Percentiles rank a stretch among this genome's conserved stretches.
phyloP scores from a whole-genome alignment of 92 coral and sea anemone species.

The Galaxea fascicularis region DNA sequence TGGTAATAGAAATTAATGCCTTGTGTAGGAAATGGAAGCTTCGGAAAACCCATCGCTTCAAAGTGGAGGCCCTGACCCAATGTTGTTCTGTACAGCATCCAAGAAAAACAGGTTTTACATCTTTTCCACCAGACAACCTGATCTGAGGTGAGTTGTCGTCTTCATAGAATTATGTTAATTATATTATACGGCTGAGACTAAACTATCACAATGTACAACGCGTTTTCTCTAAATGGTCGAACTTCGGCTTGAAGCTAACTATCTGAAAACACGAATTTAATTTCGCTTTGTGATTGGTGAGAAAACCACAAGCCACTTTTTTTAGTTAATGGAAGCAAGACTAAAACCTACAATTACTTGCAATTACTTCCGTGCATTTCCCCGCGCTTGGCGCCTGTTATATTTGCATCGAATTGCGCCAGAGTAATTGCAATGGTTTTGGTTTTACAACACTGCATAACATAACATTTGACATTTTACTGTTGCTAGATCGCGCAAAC shows the following conservation, averaged over 20 bases:
- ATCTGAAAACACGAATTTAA: no score
- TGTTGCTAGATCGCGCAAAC: no score
- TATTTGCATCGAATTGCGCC: background rate
- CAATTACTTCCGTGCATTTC: background rate
- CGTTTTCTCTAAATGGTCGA: background rate
- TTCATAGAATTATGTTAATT: background rate
- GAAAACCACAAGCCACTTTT: background rate
- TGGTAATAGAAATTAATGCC: background rate
- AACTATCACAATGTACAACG: no score
- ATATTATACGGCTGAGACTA: no score
- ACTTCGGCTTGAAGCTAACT: no score
- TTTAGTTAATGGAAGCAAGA: no score
- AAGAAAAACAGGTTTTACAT: constrained; percentile 96
- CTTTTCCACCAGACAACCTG: constrained; percentile 94
- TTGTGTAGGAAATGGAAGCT: constrained; percentile 92
- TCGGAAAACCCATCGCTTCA: constrained; percentile 92
- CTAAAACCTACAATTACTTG: no score
- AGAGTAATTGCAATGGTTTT: background rate
- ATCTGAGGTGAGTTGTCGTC: constrained; percentile 71
- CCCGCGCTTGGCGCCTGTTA: background rate
- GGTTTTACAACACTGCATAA: no score
- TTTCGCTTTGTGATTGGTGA: background rate
- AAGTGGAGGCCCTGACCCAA: constrained; percentile 84
- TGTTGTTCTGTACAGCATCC: constrained; percentile 91
- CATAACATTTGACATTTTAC: no score